A percentile compares a stretch with the other conserved stretches of the same genome.
Conservation (phyloP, 2,113 vertebrate species). For the Cyprinodon brontotheroides region DNA sequence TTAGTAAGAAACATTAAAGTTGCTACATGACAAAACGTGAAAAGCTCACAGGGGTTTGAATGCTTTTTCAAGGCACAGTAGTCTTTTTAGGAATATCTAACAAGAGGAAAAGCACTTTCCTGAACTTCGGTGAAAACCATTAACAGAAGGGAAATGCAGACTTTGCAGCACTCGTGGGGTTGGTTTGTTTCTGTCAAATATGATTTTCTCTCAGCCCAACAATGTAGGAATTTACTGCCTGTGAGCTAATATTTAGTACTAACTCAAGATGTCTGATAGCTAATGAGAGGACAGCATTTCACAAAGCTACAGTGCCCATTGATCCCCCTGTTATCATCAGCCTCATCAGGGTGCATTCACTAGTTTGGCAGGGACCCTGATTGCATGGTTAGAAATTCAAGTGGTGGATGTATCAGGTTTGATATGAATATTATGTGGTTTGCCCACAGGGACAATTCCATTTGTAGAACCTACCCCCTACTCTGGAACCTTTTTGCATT, state of each 20-base stretch:
- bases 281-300: slow-evolving; percentile 35
- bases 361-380: slow-evolving; percentile 65
- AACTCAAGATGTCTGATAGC: slow-evolving; percentile 45
- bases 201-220: slow-evolving; percentile 21
- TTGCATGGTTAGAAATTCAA: slow-evolving; percentile 69
- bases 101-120: neutral
- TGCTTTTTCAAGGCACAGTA: neutral
- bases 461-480: slow-evolving; percentile 42
- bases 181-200: slow-evolving; percentile 29
- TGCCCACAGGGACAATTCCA: slow-evolving; percentile 70
- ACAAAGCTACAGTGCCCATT: slow-evolving; percentile 31
- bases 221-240: slow-evolving; percentile 21
- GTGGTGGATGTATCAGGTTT: slow-evolving; percentile 63
- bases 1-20: too few relatives aligned
- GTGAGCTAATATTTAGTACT: slow-evolving; percentile 40
- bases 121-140: neutral
- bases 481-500: slow-evolving; percentile 56
- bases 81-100: neutral
- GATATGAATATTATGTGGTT: slow-evolving; percentile 69
- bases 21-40: neutral
- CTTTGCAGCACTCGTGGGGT: slow-evolving; percentile 2
- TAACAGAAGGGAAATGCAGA: neutral
- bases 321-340: slow-evolving; percentile 55
- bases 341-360: slow-evolving; percentile 61
- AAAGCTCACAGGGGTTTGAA: neutral